These are phyloP conservation scores for Argya squamiceps DNA, from an alignment of 2,797 vertebrate genomes.

Conservation along the genomic window DNA sequence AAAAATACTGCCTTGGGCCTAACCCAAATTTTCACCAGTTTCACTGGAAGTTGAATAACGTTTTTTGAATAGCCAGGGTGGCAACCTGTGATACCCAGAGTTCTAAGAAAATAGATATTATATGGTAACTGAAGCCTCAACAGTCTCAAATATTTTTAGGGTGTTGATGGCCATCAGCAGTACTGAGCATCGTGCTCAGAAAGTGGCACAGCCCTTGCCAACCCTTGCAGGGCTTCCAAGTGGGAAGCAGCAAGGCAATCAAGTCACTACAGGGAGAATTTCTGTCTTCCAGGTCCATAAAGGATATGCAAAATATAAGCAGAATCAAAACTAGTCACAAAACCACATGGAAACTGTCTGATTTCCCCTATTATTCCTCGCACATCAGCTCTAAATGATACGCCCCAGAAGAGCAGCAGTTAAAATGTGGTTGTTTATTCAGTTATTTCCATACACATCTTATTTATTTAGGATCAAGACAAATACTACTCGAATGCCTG, in stretches of 20 bases:
- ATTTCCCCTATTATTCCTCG: not conserved
- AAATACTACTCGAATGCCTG: not conserved
- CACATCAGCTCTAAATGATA: not conserved
- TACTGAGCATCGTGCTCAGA: not conserved
- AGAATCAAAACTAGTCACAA: not conserved
- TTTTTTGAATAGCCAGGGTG: not conserved
- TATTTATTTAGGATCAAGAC: not conserved
- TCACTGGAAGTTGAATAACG: not conserved
- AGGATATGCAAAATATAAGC: not conserved
- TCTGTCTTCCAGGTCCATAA: not conserved
- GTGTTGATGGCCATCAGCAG: not conserved
- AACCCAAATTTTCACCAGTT: not conserved
- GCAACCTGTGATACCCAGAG: not conserved
- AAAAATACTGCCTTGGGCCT: not conserved
- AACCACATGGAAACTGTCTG: not conserved
- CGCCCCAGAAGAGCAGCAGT: not conserved
- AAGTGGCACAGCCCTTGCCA: not conserved
- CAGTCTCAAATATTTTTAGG: not conserved
- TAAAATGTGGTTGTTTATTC: not conserved
- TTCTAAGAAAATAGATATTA: not conserved
- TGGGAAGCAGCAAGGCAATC: not conserved
- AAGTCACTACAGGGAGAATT: not conserved
- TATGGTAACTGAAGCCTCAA: not conserved
- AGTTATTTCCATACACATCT: rapidly evolving
- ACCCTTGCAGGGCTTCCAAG: rapidly evolving